Base-by-base conservation (phyloP, 2,888 invertebrate species). In the Eupithecia exiguata region DNA sequence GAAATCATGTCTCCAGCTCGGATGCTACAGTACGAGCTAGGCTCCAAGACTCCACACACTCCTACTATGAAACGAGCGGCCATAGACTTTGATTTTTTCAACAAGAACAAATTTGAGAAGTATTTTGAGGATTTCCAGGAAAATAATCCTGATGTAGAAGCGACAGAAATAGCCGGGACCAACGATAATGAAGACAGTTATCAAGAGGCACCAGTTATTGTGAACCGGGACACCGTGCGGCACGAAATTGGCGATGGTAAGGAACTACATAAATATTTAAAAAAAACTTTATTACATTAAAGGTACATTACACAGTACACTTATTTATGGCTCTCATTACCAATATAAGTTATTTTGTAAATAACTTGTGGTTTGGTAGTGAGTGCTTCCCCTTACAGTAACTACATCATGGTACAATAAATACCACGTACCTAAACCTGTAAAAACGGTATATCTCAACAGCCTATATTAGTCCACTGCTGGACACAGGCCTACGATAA, bases 211-310 rank as follows among this genome's bases (percentile, higher is more conserved):
- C 86, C 91, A 35, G 92, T 92, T 74, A 92, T 93, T 70, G 89
- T 91, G 70, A 89, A 92, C 81, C 83, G 88, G 38, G 82, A 88
- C 79, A 94, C 93, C 12, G 88, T 94, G 43, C 89, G 93, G 43
- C 93, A 93, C 79, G 93, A 94, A 88, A 93, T 94, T 80, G 92
- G 89, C 73, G 92, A 90, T 76, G 92, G 94, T 94, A 88, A 91
- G 94, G 91, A 79, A 25, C 18, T 18, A 53, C 10, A 4, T 10
- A 30, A 30, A n/a, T n/a, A n/a, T n/a, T n/a, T n/a, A n/a, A n/a
- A n/a, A n/a, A n/a, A n/a, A n/a, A n/a, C n/a, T n/a, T n/a, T n/a
- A n/a, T n/a, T n/a, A n/a, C n/a, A n/a, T n/a, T n/a, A n/a, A n/a
- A n/a, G n/a, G n/a, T n/a, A n/a, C n/a, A n/a, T n/a, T n/a, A n/a